These are phyloP conservation scores for Ochropacha duplaris DNA, from an alignment of 2,888 invertebrate species.

Conservation along the genomic window DNA sequence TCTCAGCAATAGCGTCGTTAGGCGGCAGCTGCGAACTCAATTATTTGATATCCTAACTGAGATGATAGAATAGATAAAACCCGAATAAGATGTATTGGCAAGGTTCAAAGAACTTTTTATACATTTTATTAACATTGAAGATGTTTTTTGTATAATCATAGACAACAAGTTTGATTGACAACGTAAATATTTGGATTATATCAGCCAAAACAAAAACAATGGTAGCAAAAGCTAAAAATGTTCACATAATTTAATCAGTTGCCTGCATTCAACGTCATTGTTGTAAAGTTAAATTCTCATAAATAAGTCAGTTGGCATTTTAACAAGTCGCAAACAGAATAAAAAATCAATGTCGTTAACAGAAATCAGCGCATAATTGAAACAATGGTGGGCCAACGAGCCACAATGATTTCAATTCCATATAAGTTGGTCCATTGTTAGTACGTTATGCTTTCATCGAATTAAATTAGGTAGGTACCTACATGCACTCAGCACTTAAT, in stretches of 20 bases:
- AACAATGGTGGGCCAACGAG: background rate
- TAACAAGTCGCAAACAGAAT: background rate
- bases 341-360: background rate
- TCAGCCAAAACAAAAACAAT: no score
- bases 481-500: background rate
- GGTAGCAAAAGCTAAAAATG: no score
- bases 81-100: background rate
- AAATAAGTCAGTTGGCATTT: background rate
- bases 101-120: background rate
- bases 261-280: background rate
- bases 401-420: conserved; percentile 2
- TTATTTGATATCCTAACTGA: background rate
- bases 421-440: conserved; percentile 1
- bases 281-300: no score
- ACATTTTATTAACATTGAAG: background rate
- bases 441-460: background rate
- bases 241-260: no score
- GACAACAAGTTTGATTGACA: no score
- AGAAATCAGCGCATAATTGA: background rate
- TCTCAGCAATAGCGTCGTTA: background rate
- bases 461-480: no score
- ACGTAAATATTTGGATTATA: no score
- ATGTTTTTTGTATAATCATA: no score
- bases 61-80: background rate
- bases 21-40: background rate